Conservation (phyloP, 2,113 vertebrate genomes). For the Tachycineta bicolor region DNA sequence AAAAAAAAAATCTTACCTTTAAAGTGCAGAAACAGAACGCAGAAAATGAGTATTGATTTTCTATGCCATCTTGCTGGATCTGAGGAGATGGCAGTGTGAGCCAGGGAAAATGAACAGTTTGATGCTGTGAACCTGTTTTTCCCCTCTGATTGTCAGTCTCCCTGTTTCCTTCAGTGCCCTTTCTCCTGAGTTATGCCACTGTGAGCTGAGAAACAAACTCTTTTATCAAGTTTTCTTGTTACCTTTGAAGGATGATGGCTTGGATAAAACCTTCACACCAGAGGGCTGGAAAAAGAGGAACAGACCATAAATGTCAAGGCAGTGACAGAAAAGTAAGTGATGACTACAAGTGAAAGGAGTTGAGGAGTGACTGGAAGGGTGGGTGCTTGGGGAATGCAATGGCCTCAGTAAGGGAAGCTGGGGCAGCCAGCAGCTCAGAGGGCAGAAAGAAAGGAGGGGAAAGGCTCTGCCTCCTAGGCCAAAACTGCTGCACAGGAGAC, state of each 20-base stretch:
- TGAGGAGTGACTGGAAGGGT: neutral
- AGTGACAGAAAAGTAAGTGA: neutral
- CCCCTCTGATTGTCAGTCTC: neutral
- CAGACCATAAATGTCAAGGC: neutral
- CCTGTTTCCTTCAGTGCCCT: neutral
- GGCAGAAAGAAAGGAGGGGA: neutral
- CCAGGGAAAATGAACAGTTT: neutral
- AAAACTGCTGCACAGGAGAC: neutral
- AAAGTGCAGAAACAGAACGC: neutral
- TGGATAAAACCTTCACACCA: neutral
- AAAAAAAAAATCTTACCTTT: neutral
- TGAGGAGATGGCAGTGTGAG: neutral
- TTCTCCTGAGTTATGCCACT: neutral
- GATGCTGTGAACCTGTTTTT: neutral
- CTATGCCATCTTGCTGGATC: neutral
- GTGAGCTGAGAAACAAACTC: neutral
- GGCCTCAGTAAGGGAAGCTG: neutral
- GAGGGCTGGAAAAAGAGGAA: neutral
- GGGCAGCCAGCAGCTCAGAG: neutral
- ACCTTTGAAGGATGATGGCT: neutral
- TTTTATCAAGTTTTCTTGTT: neutral
- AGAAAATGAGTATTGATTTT: neutral
- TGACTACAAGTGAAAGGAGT: neutral
- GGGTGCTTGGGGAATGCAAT: neutral
- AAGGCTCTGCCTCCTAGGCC: neutral